Evolutionary conservation across 53 echinoderm and acorn worm genomes (phyloP).

Genomic region (Temnopleurus reevesii): DNA sequence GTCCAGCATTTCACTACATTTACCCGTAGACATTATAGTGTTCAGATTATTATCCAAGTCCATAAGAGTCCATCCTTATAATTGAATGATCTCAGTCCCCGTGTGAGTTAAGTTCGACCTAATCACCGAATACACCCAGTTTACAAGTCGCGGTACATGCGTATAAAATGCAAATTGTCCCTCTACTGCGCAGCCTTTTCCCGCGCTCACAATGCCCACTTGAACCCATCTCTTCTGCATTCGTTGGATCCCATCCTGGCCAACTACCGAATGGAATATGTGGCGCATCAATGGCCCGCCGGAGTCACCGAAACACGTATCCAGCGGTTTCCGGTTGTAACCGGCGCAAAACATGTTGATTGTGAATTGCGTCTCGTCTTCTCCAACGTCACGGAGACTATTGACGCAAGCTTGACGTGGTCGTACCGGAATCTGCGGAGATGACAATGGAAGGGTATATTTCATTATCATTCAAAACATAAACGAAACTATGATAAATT

Average conservation of each 20-base stretch:
- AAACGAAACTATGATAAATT: no score
- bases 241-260: slow-evolving; percentile 54
- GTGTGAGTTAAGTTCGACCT: slow-evolving; percentile 72
- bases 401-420: slow-evolving; percentile 69
- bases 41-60: no score
- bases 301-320: slow-evolving; percentile 97
- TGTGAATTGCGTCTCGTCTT: slow-evolving; percentile 80
- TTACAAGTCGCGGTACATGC: slow-evolving; percentile 84
- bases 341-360: slow-evolving; percentile 94
- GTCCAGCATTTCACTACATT: no score
- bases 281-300: slow-evolving; percentile 93
- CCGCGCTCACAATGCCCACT: slow-evolving; percentile 96
- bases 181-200: slow-evolving; percentile 93
- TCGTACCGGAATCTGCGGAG: slow-evolving; percentile 81
- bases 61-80: slow-evolving; percentile 54
- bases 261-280: slow-evolving; percentile 46
- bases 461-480: no score
- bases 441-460: background rate
- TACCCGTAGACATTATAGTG: no score
- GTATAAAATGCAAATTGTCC: slow-evolving; percentile 97
- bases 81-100: slow-evolving; percentile 69
- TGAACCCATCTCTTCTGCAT: slow-evolving; percentile 89
- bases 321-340: slow-evolving; percentile 77
- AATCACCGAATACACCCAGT: slow-evolving; percentile 86
- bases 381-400: slow-evolving; percentile 71